These are phyloP conservation scores for Acropora tenuis DNA, from an alignment of 64 coral and sea anemone genomes.

Conservation along the genomic window DNA sequence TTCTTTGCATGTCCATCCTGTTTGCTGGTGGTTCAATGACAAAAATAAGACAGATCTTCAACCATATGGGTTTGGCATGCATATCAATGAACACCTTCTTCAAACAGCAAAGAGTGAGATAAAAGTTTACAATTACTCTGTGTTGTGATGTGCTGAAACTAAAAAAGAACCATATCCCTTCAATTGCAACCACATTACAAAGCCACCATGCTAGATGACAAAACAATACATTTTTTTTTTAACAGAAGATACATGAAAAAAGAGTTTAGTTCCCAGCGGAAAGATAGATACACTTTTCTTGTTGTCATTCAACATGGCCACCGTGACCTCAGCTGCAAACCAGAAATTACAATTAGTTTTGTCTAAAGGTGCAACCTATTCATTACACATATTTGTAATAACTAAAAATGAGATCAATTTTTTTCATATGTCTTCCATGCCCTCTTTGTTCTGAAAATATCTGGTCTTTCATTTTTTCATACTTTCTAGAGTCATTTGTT, in stretches of 20 bases:
- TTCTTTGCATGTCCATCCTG: slow-evolving; percentile 18
- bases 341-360: slow-evolving; percentile 1
- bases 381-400: background rate
- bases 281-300: background rate
- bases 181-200: background rate
- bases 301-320: background rate
- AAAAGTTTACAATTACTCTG: background rate
- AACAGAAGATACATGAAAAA: background rate
- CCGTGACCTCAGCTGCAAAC: background rate
- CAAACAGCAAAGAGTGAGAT: slow-evolving; percentile 45
- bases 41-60: slow-evolving; percentile 20
- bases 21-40: slow-evolving; percentile 42
- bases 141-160: slow-evolving; percentile 2
- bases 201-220: background rate
- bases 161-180: background rate
- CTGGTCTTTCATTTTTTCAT: slow-evolving; percentile 3
- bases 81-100: slow-evolving; percentile 27
- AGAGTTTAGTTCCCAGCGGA: background rate
- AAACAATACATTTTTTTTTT: background rate
- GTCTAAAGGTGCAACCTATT: slow-evolving; percentile 5
- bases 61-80: slow-evolving; percentile 43
- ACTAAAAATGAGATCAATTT: background rate
- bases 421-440: background rate
- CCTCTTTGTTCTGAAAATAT: slow-evolving; percentile 17
- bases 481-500: slow-evolving; percentile 25